Evolutionary conservation across 2,797 vertebrate species (phyloP).

Genomic region (Rachycentron canadum): DNA sequence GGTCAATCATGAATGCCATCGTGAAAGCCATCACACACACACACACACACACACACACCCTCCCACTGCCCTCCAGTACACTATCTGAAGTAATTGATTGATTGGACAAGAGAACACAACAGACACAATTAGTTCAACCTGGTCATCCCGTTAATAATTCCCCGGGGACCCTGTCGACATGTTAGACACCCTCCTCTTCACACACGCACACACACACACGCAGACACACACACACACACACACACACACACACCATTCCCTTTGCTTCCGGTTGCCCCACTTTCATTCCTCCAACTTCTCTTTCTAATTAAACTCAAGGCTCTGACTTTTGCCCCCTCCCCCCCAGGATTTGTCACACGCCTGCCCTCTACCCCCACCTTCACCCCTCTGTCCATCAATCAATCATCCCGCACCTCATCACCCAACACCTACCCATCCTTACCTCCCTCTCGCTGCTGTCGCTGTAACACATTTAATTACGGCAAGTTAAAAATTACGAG

Average conservation of each 20-base stretch:
- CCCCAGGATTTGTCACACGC: slow-evolving; percentile 18
- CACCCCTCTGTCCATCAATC: slow-evolving; percentile 48
- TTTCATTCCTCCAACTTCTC: slow-evolving; percentile 39
- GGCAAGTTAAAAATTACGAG: slow-evolving; percentile 82
- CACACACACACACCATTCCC: slow-evolving; percentile 20
- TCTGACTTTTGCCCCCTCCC: slow-evolving; percentile 57
- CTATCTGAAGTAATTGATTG: slow-evolving; percentile 77
- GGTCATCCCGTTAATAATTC: slow-evolving; percentile 74
- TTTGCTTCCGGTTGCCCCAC: slow-evolving; percentile 6
- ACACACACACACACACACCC: slow-evolving; percentile 22
- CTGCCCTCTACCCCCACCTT: slow-evolving; percentile 3
- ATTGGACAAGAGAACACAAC: slow-evolving; percentile 80
- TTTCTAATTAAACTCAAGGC: slow-evolving; percentile 64
- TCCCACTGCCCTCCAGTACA: slow-evolving; percentile 42
- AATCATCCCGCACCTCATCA: slow-evolving; percentile 35
- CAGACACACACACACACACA: slow-evolving; percentile 26
- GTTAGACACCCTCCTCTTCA: slow-evolving; percentile 52
- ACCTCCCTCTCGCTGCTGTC: slow-evolving; percentile 40
- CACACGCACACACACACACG: slow-evolving; percentile 19
- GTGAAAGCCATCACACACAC: slow-evolving; percentile 24
- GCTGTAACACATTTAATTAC: slow-evolving; percentile 84
- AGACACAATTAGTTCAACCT: slow-evolving; percentile 80
- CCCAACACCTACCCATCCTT: slow-evolving; percentile 38
- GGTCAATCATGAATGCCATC: slow-evolving; percentile 2
- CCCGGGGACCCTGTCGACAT: slow-evolving; percentile 57